These are phyloP conservation scores for Muscidifurax raptorellus DNA, from an alignment of 1,140 invertebrate species.

Conservation along the genomic window DNA sequence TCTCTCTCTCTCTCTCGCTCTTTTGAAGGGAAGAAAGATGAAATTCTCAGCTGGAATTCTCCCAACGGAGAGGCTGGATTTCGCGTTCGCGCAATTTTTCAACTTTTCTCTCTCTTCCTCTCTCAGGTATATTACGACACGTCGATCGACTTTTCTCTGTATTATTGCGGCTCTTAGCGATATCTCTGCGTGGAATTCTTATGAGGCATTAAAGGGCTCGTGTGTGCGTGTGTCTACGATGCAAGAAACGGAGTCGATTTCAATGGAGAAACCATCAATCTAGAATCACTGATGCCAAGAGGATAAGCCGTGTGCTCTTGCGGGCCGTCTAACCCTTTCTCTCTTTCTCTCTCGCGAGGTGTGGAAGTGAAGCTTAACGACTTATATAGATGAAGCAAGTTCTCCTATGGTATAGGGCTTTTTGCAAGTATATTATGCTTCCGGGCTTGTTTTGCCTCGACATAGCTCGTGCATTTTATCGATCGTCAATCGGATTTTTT, in stretches of 20 bases:
- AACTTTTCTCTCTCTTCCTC: neutral
- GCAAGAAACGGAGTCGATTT: neutral
- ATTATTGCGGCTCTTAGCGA: neutral
- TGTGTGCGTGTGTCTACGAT: neutral
- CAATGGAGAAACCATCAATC: neutral
- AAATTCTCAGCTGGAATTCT: neutral
- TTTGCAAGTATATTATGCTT: neutral
- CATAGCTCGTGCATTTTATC: too few species aligned
- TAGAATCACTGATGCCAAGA: neutral
- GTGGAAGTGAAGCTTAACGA: neutral
- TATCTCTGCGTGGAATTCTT: neutral
- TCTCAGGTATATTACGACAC: neutral
- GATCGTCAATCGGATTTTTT: too few species aligned
- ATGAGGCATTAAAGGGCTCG: neutral
- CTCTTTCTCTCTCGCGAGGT: neutral
- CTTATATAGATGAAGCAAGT: neutral
- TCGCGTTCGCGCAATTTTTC: conserved; percentile 10
- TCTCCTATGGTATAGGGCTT: neutral
- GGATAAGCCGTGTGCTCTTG: neutral
- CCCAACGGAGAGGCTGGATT: neutral
- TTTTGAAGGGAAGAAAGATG: neutral
- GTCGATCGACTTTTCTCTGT: neutral
- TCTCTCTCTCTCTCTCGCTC: too few species aligned
- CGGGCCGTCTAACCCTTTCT: too few species aligned
- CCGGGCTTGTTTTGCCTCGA: too few species aligned